Evolutionary conservation across 2,888 invertebrate genomes (phyloP).

Genomic region (Hymenopus coronatus): DNA sequence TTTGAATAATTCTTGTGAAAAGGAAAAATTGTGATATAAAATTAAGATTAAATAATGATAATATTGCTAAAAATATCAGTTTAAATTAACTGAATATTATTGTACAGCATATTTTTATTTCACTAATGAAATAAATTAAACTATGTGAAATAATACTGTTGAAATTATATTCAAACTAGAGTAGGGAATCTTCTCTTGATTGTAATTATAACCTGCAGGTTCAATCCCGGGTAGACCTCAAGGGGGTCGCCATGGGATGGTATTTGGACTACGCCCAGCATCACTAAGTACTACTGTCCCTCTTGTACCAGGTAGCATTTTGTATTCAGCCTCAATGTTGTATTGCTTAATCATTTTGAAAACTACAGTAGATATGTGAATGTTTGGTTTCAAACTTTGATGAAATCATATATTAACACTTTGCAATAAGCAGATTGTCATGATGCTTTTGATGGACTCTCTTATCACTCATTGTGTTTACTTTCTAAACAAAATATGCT

Average conservation of each 20-base stretch:
- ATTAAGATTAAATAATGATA: too few species aligned
- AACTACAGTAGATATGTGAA: background rate
- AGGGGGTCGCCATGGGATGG: slow-evolving; percentile 65
- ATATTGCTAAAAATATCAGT: too few species aligned
- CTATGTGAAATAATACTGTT: too few species aligned
- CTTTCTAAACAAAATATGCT: too few species aligned
- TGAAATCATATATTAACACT: background rate
- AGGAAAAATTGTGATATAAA: too few species aligned
- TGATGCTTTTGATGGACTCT: background rate
- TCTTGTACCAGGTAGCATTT: slow-evolving; percentile 53
- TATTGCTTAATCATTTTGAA: background rate
- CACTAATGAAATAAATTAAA: background rate
- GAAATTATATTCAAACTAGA: background rate
- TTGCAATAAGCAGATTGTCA: too few species aligned
- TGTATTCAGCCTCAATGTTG: slow-evolving; percentile 14
- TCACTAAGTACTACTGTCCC: slow-evolving; percentile 45
- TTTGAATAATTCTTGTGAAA: too few species aligned
- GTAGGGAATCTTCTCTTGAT: background rate
- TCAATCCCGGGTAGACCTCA: slow-evolving; percentile 62
- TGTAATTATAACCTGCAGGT: slow-evolving; percentile 46
- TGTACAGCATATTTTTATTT: background rate
- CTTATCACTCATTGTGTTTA: background rate
- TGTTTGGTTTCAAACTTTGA: background rate
- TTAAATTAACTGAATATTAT: too few species aligned
- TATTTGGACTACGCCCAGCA: slow-evolving; percentile 53